phyloP scores from a whole-genome alignment of 1,140 invertebrate genomes.

The Fopius arisanus region DNA sequence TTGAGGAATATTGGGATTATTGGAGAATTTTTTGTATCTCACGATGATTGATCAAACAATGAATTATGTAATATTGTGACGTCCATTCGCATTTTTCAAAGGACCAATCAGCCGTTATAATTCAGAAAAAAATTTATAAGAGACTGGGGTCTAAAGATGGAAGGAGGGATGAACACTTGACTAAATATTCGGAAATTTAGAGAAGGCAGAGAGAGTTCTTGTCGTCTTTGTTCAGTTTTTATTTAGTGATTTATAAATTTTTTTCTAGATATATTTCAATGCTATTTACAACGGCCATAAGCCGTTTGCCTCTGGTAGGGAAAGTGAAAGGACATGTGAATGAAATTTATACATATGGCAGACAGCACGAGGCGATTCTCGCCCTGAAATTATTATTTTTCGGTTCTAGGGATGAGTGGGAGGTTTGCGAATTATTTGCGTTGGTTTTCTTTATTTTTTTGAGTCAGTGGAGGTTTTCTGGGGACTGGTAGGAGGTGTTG shows the following conservation, averaged over 20 bases:
- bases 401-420: neutral
- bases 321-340: constrained; percentile 22
- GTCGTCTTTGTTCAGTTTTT: no score
- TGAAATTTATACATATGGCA: neutral
- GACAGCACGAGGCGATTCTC: neutral
- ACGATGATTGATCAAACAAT: neutral
- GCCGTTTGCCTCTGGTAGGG: neutral
- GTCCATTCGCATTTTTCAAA: neutral
- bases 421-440: neutral
- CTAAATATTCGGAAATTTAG: no score
- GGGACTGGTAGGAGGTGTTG: neutral
- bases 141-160: no score
- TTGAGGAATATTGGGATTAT: no score
- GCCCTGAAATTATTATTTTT: neutral
- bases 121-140: neutral
- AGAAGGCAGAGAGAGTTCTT: no score
- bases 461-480: no score
- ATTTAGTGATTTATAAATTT: neutral
- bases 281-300: neutral
- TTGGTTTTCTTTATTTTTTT: neutral
- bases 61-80: neutral
- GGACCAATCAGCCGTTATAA: neutral
- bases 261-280: neutral
- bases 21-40: no score
- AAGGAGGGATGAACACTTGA: no score